These are phyloP conservation scores for Myopa testacea DNA, from an alignment of 2,888 invertebrate genomes.

Conservation along the genomic window DNA sequence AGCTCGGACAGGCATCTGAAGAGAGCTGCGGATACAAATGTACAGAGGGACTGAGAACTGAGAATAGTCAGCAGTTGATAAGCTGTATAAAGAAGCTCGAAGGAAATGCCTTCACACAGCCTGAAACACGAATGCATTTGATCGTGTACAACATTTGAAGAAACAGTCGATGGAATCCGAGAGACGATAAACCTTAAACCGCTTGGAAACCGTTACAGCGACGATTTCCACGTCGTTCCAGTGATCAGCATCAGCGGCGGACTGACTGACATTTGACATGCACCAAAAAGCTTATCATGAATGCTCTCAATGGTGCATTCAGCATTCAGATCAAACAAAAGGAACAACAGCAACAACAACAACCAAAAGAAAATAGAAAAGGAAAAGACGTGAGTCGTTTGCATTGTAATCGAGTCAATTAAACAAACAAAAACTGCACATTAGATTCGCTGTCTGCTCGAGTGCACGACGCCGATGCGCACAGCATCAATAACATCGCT, in stretches of 20 bases:
- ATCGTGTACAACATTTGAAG: not conserved
- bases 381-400: conserved; percentile 37
- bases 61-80: not conserved
- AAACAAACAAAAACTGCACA: conserved; percentile 53
- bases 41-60: not conserved
- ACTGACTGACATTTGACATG: conserved; percentile 54
- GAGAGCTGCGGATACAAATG: not conserved
- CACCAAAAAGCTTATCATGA: conserved; percentile 26
- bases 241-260: conserved; percentile 13
- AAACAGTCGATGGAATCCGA: not conserved
- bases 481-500: conserved; percentile 18
- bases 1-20: not conserved
- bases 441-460: conserved; percentile 32
- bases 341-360: conserved; percentile 37
- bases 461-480: conserved; percentile 35
- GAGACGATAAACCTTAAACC: not conserved
- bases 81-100: too few species aligned
- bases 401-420: conserved; percentile 58
- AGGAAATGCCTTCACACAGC: not conserved
- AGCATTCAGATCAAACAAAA: conserved; percentile 26
- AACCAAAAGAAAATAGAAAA: too few species aligned
- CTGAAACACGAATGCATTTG: too few species aligned
- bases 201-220: not conserved
- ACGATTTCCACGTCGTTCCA: not conserved
- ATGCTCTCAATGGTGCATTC: conserved; percentile 19